Percentiles rank a stretch among this genome's conserved stretches.
Evolutionary conservation across 2,113 vertebrate genomes (phyloP).

Genomic region (Epinephelus lanceolatus): DNA sequence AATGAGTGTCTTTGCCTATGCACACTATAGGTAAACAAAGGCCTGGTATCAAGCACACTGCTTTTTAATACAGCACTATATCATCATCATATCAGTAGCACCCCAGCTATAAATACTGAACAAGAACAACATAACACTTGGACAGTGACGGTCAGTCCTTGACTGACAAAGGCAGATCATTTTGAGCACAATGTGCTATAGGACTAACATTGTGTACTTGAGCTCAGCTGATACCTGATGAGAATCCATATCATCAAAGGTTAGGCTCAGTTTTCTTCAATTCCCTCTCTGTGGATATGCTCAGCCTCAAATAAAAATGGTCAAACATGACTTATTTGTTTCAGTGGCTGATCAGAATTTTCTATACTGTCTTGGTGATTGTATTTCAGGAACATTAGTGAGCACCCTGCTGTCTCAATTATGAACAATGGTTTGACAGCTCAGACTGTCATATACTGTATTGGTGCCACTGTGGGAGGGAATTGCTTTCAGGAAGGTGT

Average conservation of each 20-base stretch:
- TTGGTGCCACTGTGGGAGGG: slow-evolving; percentile 18
- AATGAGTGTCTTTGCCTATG: not conserved
- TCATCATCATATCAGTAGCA: not conserved
- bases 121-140: slow-evolving; percentile 5
- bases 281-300: not conserved
- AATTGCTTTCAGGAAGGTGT: slow-evolving; percentile 40
- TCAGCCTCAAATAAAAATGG: not conserved
- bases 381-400: slow-evolving; percentile 19
- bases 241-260: slow-evolving; percentile 3
- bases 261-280: not conserved
- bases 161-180: not conserved
- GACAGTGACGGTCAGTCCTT: not conserved
- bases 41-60: slow-evolving; percentile 1
- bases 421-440: slow-evolving; percentile 30
- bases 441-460: slow-evolving; percentile 24
- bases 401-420: not conserved
- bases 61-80: slow-evolving; percentile 22
- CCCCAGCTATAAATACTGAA: not conserved
- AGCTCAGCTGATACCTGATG: not conserved
- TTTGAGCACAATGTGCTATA: not conserved
- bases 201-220: not conserved
- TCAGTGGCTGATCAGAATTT: slow-evolving; percentile 13
- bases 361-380: not conserved
- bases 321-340: not conserved
- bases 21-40: slow-evolving; percentile 25